Conservation (phyloP, 2,797 vertebrate species). For the Pterois miles region DNA sequence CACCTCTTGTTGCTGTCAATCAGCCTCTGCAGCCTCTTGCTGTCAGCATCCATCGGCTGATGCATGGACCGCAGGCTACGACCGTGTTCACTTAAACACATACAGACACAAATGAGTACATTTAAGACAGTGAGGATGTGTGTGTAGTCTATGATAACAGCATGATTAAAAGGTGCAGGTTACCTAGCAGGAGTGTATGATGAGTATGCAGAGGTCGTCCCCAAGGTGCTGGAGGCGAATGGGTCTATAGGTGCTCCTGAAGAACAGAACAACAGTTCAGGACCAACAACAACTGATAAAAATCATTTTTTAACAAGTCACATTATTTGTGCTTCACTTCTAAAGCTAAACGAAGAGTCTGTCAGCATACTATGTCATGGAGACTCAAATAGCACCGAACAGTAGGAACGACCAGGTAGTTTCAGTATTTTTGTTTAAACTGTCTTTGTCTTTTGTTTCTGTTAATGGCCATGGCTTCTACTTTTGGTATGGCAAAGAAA, state of each 20-base stretch:
- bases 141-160: too few relatives aligned
- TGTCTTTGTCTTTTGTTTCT: too few relatives aligned
- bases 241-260: constrained; percentile 70
- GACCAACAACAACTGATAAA: not conserved
- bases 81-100: constrained; percentile 78
- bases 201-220: constrained; percentile 53
- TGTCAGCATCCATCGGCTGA: constrained; percentile 64
- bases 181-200: constrained; percentile 75
- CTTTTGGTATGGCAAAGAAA: too few relatives aligned
- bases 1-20: constrained; percentile 91
- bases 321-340: not conserved
- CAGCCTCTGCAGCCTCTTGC: constrained; percentile 82
- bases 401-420: too few relatives aligned
- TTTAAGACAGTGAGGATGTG: not conserved
- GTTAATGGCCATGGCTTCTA: too few relatives aligned
- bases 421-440: too few relatives aligned
- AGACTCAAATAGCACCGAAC: too few relatives aligned
- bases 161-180: not conserved
- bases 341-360: not conserved
- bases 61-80: constrained; percentile 66
- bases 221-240: constrained; percentile 34
- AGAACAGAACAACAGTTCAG: constrained; percentile 28
- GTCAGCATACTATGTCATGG: too few relatives aligned
- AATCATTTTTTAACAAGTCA: not conserved
- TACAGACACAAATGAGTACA: not conserved